Percentiles rank a stretch among this genome's conserved stretches.
These are phyloP conservation scores for Lerema accius DNA, from an alignment of 1,140 invertebrate species.

Conservation along the genomic window DNA sequence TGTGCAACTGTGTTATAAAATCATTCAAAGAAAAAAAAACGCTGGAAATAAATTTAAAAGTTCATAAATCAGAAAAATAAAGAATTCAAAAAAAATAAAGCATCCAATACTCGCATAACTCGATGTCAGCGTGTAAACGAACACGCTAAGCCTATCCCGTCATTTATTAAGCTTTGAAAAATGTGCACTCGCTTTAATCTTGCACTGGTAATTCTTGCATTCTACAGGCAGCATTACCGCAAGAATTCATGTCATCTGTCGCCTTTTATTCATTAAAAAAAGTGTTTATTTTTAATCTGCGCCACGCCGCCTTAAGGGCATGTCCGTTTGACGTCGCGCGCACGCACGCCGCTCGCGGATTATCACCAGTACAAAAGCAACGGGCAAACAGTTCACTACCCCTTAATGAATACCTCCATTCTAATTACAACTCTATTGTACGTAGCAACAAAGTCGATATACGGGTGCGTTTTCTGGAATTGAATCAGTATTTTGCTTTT, in stretches of 20 bases:
- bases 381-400: slow-evolving; percentile 53
- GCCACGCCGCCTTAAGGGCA: slow-evolving; percentile 45
- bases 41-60: no score
- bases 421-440: slow-evolving; percentile 50
- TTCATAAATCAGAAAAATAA: not conserved
- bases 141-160: slow-evolving; percentile 8
- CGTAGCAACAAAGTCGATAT: slow-evolving; percentile 47
- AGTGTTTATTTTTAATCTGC: slow-evolving; percentile 52
- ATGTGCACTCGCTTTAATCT: slow-evolving; percentile 22
- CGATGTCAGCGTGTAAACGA: slow-evolving; percentile 13
- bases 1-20: no score
- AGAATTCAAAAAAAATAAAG: not conserved
- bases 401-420: slow-evolving; percentile 50
- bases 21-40: no score
- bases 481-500: slow-evolving; percentile 38
- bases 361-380: slow-evolving; percentile 55
- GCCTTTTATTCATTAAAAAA: slow-evolving; percentile 42
- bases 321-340: slow-evolving; percentile 44
- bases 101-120: slow-evolving; percentile 8
- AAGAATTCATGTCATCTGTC: slow-evolving; percentile 31
- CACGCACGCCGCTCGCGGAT: slow-evolving; percentile 62
- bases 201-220: slow-evolving; percentile 7
- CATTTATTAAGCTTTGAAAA: slow-evolving; percentile 26
- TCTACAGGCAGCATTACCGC: slow-evolving; percentile 34
- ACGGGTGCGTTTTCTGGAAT: slow-evolving; percentile 38